Evolutionary conservation across 2,113 vertebrate species (phyloP).

Genomic region (Noturus placidus): DNA sequence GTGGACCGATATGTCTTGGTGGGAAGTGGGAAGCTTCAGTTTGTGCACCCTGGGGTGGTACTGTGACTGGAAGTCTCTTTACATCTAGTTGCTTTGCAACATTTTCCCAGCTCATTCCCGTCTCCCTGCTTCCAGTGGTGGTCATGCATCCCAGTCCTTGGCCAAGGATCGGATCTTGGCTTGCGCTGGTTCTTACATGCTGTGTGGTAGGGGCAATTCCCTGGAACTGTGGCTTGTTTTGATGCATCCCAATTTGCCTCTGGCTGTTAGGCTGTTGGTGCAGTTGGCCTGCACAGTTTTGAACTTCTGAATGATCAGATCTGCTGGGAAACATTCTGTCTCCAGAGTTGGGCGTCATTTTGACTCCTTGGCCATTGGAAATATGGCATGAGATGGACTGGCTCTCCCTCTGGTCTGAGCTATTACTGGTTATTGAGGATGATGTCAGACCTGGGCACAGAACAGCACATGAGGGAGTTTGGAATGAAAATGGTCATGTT

Average conservation of each 20-base stretch:
- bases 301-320: constrained; percentile 72
- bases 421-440: constrained; percentile 75
- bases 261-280: constrained; percentile 77
- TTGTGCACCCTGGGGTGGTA: constrained; percentile 73
- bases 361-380: constrained; percentile 71
- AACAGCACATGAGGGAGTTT: constrained; percentile 11
- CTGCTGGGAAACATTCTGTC: constrained; percentile 78
- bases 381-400: constrained; percentile 79
- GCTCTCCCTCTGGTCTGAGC: constrained; percentile 78
- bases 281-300: constrained; percentile 72
- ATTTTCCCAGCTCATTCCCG: constrained; percentile 77
- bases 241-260: constrained; percentile 74
- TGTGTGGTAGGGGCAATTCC: constrained; percentile 71
- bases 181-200: constrained; percentile 72
- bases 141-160: constrained; percentile 75
- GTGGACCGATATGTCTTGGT: constrained; percentile 77
- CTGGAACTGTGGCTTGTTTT: constrained; percentile 76
- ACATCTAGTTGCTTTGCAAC: constrained; percentile 77
- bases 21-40: constrained; percentile 77
- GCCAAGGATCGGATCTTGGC: constrained; percentile 57
- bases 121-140: constrained; percentile 65
- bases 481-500: neutral
- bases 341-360: constrained; percentile 74
- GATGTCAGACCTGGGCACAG: constrained; percentile 70
- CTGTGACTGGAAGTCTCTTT: constrained; percentile 69